Percentiles rank a stretch among this genome's conserved stretches.
phyloP scores from a whole-genome alignment of 2,797 vertebrate species.

The Erithacus rubecula region DNA sequence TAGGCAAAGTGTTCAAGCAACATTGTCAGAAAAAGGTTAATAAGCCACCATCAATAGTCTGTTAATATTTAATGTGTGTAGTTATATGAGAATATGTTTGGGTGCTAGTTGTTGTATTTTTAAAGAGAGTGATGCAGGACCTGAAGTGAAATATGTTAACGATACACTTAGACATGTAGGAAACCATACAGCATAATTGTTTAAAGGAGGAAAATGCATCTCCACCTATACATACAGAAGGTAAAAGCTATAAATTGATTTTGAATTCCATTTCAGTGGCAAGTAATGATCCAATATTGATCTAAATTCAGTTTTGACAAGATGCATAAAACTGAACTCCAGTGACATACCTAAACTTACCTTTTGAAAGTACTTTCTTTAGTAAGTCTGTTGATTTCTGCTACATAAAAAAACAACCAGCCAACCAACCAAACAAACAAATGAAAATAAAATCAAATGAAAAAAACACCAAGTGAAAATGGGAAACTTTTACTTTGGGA shows the following conservation, averaged over 20 bases:
- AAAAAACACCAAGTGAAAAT: background rate
- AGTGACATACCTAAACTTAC: background rate
- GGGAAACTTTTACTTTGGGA: background rate
- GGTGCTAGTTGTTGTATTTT: background rate
- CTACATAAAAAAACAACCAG: too few relatives aligned
- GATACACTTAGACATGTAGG: background rate
- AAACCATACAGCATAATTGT: background rate
- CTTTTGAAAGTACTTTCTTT: background rate
- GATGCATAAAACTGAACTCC: background rate
- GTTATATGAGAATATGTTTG: background rate
- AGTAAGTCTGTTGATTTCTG: background rate
- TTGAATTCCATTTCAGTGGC: background rate
- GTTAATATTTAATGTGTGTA: background rate
- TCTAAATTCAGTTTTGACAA: background rate
- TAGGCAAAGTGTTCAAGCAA: background rate
- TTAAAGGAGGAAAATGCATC: background rate
- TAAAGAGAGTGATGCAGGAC: background rate
- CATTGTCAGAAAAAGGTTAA: background rate
- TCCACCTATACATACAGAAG: background rate
- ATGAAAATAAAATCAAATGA: too few relatives aligned
- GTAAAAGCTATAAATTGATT: background rate
- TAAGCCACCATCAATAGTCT: background rate
- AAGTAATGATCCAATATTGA: background rate
- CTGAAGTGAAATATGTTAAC: background rate
- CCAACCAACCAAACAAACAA: too few relatives aligned